These are phyloP conservation scores for Carassius carassius DNA, from an alignment of 2,113 vertebrate species.

Conservation along the genomic window DNA sequence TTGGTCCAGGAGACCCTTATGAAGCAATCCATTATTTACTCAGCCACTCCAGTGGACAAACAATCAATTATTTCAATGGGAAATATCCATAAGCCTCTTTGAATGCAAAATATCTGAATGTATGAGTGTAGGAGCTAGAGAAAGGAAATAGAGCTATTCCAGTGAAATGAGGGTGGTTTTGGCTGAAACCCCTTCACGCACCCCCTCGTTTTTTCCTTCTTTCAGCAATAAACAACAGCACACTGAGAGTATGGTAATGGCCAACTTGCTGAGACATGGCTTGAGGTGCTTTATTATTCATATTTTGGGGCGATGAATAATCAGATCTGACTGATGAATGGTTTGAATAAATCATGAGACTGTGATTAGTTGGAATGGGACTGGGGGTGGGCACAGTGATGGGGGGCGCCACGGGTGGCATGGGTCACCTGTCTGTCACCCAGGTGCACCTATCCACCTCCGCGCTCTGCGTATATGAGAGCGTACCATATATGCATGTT, in stretches of 20 bases:
- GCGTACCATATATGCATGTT: background rate
- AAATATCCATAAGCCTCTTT: conserved; percentile 67
- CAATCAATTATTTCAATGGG: conserved; percentile 73
- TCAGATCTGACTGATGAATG: conserved; percentile 74
- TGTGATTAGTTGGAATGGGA: conserved; percentile 64
- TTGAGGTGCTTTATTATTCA: conserved; percentile 74
- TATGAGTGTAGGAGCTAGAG: conserved; percentile 7
- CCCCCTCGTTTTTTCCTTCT: conserved; percentile 15
- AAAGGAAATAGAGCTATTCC: conserved; percentile 10
- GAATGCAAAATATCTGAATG: conserved; percentile 62
- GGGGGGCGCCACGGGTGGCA: conserved; percentile 37
- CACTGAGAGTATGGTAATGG: conserved; percentile 65
- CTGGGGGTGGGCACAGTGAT: conserved; percentile 47
- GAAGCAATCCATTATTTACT: conserved; percentile 76
- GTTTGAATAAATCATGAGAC: conserved; percentile 76
- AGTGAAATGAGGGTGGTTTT: background rate
- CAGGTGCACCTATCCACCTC: conserved; percentile 26
- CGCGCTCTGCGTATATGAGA: background rate
- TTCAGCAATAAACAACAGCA: conserved; percentile 51
- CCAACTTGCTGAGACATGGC: conserved; percentile 9
- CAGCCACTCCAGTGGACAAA: conserved; percentile 61
- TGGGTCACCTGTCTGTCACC: conserved; percentile 50
- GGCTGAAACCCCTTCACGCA: conserved; percentile 6
- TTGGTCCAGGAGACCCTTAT: conserved; percentile 60
- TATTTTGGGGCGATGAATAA: conserved; percentile 72